phyloP scores from a whole-genome alignment of 1,140 invertebrate species.

The Drosophila mojavensis region DNA sequence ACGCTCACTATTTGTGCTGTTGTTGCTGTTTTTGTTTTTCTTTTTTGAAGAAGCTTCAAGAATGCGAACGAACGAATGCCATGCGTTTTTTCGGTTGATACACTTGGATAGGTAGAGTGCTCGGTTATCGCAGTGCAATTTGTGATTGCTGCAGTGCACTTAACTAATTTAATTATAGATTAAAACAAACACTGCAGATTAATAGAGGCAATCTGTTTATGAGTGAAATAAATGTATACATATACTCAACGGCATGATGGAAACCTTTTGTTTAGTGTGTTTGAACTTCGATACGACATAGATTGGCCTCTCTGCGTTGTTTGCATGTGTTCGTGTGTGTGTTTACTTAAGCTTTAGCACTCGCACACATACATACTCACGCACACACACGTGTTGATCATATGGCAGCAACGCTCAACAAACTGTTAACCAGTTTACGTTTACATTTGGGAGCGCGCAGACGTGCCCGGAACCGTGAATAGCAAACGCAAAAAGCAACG shows the following conservation, averaged over 20 bases:
- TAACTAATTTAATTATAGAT: conserved; percentile 7
- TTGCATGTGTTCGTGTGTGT: conserved; percentile 29
- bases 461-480: conserved; percentile 65
- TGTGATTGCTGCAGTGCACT: background rate
- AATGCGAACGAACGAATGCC: conserved; percentile 44
- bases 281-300: conserved; percentile 57
- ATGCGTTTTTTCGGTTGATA: conserved; percentile 33
- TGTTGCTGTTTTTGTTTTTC: conserved; percentile 25
- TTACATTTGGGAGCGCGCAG: conserved; percentile 69
- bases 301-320: conserved; percentile 25
- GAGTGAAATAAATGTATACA: conserved; percentile 4
- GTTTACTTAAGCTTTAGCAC: conserved; percentile 68
- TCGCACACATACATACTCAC: conserved; percentile 32
- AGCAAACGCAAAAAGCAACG: conserved; percentile 29
- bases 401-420: conserved; percentile 58
- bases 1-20: conserved; percentile 13
- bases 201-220: background rate
- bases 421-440: conserved; percentile 76
- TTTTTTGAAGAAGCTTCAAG: conserved; percentile 49
- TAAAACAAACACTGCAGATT: background rate
- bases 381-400: conserved; percentile 52
- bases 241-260: conserved; percentile 16
- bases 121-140: conserved; percentile 14
- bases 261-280: conserved; percentile 46
- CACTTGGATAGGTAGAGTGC: conserved; percentile 22